Percentiles rank a stretch among this genome's conserved stretches.
Conservation (phyloP, 2,113 vertebrate genomes). For the mouse (Mus musculus) region DNA sequence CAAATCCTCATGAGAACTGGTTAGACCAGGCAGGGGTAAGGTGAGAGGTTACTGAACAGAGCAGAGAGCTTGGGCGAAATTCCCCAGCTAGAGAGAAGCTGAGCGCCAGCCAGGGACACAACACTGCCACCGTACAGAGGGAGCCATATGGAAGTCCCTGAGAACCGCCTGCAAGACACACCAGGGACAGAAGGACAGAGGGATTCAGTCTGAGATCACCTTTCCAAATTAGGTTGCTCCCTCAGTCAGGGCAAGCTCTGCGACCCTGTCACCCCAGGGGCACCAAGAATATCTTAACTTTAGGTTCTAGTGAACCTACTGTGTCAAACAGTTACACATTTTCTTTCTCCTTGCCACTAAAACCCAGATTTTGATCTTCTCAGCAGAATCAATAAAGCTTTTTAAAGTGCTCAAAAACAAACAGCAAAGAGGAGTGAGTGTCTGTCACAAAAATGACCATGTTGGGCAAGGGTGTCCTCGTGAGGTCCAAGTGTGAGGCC, state of each 20-base stretch:
- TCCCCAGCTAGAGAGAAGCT: too few species aligned
- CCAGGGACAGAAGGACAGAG: neutral
- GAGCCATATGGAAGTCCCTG: neutral
- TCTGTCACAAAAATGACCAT: neutral
- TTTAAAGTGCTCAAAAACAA: neutral
- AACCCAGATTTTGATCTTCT: neutral
- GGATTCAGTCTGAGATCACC: neutral
- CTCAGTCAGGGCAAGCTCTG: neutral
- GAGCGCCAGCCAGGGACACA: neutral
- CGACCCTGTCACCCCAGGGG: neutral
- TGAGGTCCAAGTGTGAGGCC: neutral
- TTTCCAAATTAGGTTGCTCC: neutral
- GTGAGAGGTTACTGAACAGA: neutral
- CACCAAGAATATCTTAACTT: neutral
- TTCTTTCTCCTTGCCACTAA: neutral
- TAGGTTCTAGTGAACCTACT: neutral
- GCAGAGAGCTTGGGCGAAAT: neutral
- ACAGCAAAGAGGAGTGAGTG: neutral
- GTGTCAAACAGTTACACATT: neutral
- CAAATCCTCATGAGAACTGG: neutral
- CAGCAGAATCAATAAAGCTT: neutral
- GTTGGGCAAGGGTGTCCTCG: neutral
- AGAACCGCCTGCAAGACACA: neutral
- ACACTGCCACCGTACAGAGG: neutral
- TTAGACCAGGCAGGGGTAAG: neutral